Evolutionary conservation across 2,797 vertebrate species (phyloP).

Genomic region (Microctenopoma stevenorrisi): DNA sequence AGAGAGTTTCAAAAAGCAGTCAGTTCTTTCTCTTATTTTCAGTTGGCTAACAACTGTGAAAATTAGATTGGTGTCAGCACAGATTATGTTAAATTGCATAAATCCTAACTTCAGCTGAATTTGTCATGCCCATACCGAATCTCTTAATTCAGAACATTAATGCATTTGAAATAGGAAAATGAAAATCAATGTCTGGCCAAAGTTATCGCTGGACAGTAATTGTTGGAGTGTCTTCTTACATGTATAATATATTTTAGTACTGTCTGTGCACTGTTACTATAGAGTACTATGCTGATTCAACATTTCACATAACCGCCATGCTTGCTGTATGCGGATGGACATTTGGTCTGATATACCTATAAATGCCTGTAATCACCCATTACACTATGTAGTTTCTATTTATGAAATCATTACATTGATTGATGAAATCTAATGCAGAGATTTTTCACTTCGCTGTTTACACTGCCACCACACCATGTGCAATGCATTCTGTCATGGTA

Average conservation of each 20-base stretch:
- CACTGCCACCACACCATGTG: slow-evolving; percentile 24
- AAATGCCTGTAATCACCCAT: background rate
- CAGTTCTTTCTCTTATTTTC: background rate
- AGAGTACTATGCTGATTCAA: background rate
- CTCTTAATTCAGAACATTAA: slow-evolving; percentile 12
- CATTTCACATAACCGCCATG: background rate
- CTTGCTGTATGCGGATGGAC: background rate
- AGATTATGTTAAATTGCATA: slow-evolving; percentile 25
- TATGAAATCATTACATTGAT: slow-evolving; percentile 13
- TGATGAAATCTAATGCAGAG: slow-evolving; percentile 22
- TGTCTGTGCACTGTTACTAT: background rate
- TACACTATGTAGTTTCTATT: background rate
- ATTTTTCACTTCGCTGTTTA: slow-evolving; percentile 31
- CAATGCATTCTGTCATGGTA: slow-evolving; percentile 8
- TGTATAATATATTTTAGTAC: background rate
- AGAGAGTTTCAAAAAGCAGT: slow-evolving; percentile 16
- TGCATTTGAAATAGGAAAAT: slow-evolving; percentile 6
- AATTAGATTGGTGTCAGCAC: slow-evolving; percentile 7
- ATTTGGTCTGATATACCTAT: background rate
- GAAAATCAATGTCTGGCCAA: background rate
- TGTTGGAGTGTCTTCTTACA: background rate
- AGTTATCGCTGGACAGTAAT: background rate
- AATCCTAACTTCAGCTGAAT: slow-evolving; percentile 11
- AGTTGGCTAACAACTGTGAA: slow-evolving; percentile 1
- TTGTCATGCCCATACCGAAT: slow-evolving; percentile 4